These are phyloP conservation scores for Vulpes ferrilata DNA, from an alignment of 2,113 vertebrate genomes.

Conservation along the genomic window DNA sequence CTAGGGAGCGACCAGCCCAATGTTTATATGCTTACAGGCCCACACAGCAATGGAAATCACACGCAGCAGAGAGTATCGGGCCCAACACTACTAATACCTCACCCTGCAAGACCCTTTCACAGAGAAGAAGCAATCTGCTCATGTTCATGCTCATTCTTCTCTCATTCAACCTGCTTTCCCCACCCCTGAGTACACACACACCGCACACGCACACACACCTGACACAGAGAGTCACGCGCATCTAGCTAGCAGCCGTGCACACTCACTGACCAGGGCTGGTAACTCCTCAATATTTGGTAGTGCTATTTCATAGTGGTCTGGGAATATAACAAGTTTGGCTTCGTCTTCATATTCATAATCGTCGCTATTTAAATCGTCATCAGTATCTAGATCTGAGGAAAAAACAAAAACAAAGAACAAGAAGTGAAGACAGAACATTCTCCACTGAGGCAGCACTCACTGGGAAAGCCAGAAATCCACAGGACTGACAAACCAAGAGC, in stretches of 20 bases:
- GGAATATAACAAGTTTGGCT: conserved; percentile 98
- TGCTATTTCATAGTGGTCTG: conserved; percentile 99
- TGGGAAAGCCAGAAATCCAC: neutral
- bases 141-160: neutral
- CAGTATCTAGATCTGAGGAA: conserved; percentile 96
- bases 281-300: conserved; percentile 99
- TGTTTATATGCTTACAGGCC: neutral
- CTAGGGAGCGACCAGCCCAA: neutral
- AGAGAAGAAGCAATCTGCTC: neutral
- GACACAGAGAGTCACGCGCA: conserved; percentile 73
- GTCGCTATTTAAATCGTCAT: conserved; percentile 94
- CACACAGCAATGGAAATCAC: neutral
- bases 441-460: neutral
- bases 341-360: conserved; percentile 98
- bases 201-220: conserved; percentile 66
- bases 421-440: conserved; percentile 56
- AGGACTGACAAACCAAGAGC: too few species aligned
- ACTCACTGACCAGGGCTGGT: conserved; percentile 97
- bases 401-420: conserved; percentile 72
- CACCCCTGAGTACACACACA: neutral
- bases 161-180: neutral
- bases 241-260: conserved; percentile 75
- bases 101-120: neutral
- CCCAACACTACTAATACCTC: accelerated
- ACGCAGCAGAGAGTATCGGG: accelerated